Evolutionary conservation across 2,113 vertebrate species (phyloP), one percentile per base, ranked within the genome.

Genomic region (Catharus fuscescens): DNA sequence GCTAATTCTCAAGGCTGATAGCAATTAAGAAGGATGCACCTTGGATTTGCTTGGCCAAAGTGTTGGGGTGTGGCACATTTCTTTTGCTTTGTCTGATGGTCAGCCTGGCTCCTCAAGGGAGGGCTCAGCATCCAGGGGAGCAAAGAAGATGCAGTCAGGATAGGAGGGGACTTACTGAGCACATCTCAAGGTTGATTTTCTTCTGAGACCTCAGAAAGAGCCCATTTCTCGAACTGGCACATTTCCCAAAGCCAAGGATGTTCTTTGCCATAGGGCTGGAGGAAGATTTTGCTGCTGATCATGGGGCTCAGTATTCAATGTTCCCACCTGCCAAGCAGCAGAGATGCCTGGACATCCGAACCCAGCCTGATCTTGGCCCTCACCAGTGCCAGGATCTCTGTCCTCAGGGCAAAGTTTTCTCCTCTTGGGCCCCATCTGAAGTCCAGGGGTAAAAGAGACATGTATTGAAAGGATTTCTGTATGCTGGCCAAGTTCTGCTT

Each of bases 111-210:
- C 25, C 54, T 56, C 20, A 32, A 16, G 20, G 70, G 17, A 65
- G 34, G 9, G 32, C 26, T 91, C 74, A 47, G 65, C 32, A 12
- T 4, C 38, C 28, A 21, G 18, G 25, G 17, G 9, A 76, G 28
- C 12, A 71, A 44, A 26, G 48, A 62, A 36, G 20, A 10, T 10
- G 61, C 32, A 70, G 23, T 10, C 0, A 0, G 29, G 38, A 23
- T 17, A 25, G 73, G 66, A 53, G 25, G 23, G 34, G 9, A 29
- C 24, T 48, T 8, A 31, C 1, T 0, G 0, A 53, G 16, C 28
- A 66, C 4, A 2, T 38, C 42, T 66, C n/a, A 38, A 25, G 52
- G 34, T 20, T 76, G 31, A 40, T 18, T 36, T 42, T 12, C 36
- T 59, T n/a, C 16, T 62, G 26, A 69, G 5, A 18, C 18, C 29